Evolutionary conservation across 2,113 vertebrate genomes (phyloP).

Genomic region (Melanocharis versteri): DNA sequence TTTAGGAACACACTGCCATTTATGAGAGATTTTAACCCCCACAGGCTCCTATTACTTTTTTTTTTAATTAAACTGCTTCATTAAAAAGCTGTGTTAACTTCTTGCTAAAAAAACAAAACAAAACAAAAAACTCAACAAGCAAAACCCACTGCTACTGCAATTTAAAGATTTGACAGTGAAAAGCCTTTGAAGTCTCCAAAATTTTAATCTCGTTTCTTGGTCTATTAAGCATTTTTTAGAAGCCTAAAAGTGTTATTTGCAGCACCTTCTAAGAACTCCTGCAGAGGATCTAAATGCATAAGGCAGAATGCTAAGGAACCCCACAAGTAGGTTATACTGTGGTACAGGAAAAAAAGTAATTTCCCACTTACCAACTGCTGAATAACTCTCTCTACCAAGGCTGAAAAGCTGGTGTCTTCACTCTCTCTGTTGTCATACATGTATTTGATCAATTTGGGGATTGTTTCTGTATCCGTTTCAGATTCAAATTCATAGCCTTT

Average conservation of each 20-base stretch:
- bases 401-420: slow-evolving; percentile 84
- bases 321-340: neutral
- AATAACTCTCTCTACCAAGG: slow-evolving; percentile 90
- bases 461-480: slow-evolving; percentile 95
- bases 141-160: neutral
- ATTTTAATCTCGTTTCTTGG: slow-evolving; percentile 14
- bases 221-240: neutral
- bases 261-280: neutral
- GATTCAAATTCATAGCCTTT: slow-evolving; percentile 97
- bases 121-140: neutral
- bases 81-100: neutral
- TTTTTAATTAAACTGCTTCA: neutral
- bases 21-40: neutral
- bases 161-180: neutral
- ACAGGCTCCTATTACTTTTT: neutral
- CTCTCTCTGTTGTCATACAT: slow-evolving; percentile 91
- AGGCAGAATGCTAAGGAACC: neutral
- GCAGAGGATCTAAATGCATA: neutral
- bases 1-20: neutral
- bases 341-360: neutral
- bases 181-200: neutral
- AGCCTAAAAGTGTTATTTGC: neutral
- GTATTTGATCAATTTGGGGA: slow-evolving; percentile 95
- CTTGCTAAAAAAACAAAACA: neutral
- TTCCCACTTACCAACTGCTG: slow-evolving; percentile 88